phyloP scores from a whole-genome alignment of 2,888 invertebrate species.

The Pecten maximus region DNA sequence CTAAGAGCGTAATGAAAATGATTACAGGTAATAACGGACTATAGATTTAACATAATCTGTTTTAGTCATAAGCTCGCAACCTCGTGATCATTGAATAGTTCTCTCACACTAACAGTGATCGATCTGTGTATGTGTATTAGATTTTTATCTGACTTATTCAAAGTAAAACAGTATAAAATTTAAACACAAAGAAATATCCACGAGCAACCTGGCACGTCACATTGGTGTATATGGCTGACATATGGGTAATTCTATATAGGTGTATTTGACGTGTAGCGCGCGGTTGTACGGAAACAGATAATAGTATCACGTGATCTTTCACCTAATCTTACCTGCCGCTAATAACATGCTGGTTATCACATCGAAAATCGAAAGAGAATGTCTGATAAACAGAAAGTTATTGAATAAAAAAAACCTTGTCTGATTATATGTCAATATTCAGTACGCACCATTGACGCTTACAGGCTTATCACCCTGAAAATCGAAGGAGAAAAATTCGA shows the following conservation, averaged over 20 bases:
- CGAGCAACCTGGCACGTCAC: neutral
- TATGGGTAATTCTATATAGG: neutral
- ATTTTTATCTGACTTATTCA: neutral
- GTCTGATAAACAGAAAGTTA: neutral
- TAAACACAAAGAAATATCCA: neutral
- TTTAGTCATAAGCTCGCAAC: constrained; percentile 13
- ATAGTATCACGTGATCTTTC: neutral
- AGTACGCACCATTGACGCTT: too few species aligned
- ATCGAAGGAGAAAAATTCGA: too few species aligned
- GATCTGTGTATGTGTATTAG: constrained; percentile 6
- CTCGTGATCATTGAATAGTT: neutral
- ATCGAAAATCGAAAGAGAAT: neutral
- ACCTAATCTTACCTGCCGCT: neutral
- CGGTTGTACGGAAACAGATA: neutral
- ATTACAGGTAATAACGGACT: neutral
- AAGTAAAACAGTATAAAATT: constrained; percentile 24
- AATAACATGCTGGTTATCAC: neutral
- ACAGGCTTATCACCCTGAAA: too few species aligned
- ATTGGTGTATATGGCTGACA: neutral
- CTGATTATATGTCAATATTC: too few species aligned
- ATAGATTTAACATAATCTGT: neutral
- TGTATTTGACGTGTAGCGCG: neutral
- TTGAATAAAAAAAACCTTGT: too few species aligned
- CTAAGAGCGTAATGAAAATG: neutral
- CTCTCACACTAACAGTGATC: neutral